These are phyloP conservation scores for Urocynchramus pylzowi DNA, from an alignment of 2,113 vertebrate species.

Conservation along the genomic window DNA sequence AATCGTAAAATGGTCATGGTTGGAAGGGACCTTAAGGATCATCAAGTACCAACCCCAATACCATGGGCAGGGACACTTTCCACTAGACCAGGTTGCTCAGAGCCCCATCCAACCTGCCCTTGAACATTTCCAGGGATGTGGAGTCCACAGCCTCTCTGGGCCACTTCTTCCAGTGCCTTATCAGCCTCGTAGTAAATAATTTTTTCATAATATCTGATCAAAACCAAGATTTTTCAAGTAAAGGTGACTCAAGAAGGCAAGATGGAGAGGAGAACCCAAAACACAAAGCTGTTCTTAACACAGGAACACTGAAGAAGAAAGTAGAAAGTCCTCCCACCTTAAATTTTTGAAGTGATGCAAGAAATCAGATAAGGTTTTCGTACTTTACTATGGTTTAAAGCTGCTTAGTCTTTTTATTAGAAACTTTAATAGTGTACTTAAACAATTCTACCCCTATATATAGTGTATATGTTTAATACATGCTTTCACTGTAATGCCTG, in stretches of 20 bases:
- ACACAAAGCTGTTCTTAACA: neutral
- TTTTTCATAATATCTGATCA: neutral
- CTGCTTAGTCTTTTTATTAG: neutral
- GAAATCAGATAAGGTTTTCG: neutral
- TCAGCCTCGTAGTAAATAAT: neutral
- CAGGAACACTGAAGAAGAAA: neutral
- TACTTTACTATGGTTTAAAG: neutral
- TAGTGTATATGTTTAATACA: neutral
- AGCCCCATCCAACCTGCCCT: neutral
- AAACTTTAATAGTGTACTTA: neutral
- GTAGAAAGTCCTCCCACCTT: neutral
- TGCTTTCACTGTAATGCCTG: neutral
- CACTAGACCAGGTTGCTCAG: neutral
- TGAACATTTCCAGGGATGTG: neutral
- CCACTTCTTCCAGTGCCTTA: neutral
- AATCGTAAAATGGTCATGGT: neutral
- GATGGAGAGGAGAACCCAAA: neutral
- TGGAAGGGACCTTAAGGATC: neutral
- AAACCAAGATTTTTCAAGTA: neutral
- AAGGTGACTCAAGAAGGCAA: neutral
- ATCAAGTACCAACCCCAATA: neutral
- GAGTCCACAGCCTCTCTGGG: neutral
- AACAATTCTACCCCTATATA: neutral
- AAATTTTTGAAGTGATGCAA: neutral
- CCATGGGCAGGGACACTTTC: neutral